These are phyloP conservation scores for Thalassoma bifasciatum DNA, from an alignment of 2,113 vertebrate species.

Conservation along the genomic window DNA sequence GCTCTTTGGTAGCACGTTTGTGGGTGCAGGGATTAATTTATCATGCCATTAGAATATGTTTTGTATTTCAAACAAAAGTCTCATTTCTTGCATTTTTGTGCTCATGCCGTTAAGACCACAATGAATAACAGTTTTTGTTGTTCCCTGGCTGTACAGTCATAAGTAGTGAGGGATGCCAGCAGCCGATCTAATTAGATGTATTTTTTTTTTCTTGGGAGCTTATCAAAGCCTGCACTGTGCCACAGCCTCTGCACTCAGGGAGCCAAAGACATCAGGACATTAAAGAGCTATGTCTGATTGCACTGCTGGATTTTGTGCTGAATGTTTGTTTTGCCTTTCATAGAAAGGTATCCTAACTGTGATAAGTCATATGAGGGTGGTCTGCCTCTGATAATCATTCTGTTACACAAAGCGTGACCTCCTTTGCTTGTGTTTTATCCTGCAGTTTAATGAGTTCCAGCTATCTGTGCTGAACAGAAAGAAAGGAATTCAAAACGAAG, in stretches of 20 bases:
- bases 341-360: constrained; percentile 33
- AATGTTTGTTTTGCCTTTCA: constrained; percentile 55
- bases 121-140: constrained; percentile 42
- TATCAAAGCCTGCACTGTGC: constrained; percentile 44
- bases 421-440: constrained; percentile 48
- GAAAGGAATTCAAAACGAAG: constrained; percentile 29
- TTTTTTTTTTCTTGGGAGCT: constrained; percentile 56
- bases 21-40: constrained; percentile 70
- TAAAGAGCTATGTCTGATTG: constrained; percentile 43
- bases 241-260: constrained; percentile 34
- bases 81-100: constrained; percentile 48
- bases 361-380: constrained; percentile 51
- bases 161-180: constrained; percentile 23
- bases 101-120: constrained; percentile 44
- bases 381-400: constrained; percentile 47
- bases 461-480: constrained; percentile 53
- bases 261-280: constrained; percentile 50
- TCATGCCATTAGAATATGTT: constrained; percentile 77
- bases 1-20: constrained; percentile 68
- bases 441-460: constrained; percentile 67
- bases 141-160: constrained; percentile 34
- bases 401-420: constrained; percentile 43
- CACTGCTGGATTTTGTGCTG: constrained; percentile 29
- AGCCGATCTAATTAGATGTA: constrained; percentile 63
- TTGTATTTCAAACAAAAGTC: constrained; percentile 73